Evolutionary conservation across 1,140 invertebrate genomes (phyloP), one percentile per base, ranked within the genome.

Genomic region (Trichonephila clavata): DNA sequence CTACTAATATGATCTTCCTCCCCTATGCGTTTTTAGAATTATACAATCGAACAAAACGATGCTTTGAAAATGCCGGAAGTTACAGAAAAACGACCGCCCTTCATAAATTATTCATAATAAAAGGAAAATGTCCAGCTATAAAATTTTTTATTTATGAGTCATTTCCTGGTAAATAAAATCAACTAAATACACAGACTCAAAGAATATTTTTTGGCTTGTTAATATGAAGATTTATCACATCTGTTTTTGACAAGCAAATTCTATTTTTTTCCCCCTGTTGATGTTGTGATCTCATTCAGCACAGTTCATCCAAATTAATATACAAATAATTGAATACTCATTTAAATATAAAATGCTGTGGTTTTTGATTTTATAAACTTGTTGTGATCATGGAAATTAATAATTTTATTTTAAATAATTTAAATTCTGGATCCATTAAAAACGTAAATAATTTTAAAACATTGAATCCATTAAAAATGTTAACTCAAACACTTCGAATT

Each of bases 21-120:
- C 43, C 2, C 7, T 27, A 14, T 16, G 24, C 10, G 13, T 39
- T 27, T 50, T 50, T 7, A 50, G 65, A 24, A 68, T 77, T 16
- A 0, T 77, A 77, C 32, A 77, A 27, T 39, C 71, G 18, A 4
- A 77, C 71, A 77, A 32, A 71, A 77, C 14, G 71, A 39, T 32
- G 71, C 27, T 77, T 32, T 77, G 71, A 39, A 77, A 77, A 61
- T 87, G 86, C 39, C 86, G 86, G 86, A 87, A 87, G 86, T 43
- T 87, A 63, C 57, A 65, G 10, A 87, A 65, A 63, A 65, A 59
- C 32, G 18, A 43, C 86, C 86, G 60, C 86, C 86, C 60, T 32
- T 87, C 60, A 87, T 87, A 87, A 43, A 87, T 87, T 57, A 87
- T 87, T 43, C 61, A 87, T 87, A 86, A 13, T 20, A 32, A 14